Evolutionary conservation across 2,113 vertebrate genomes (phyloP).

Genomic region (Anoplopoma fimbria): DNA sequence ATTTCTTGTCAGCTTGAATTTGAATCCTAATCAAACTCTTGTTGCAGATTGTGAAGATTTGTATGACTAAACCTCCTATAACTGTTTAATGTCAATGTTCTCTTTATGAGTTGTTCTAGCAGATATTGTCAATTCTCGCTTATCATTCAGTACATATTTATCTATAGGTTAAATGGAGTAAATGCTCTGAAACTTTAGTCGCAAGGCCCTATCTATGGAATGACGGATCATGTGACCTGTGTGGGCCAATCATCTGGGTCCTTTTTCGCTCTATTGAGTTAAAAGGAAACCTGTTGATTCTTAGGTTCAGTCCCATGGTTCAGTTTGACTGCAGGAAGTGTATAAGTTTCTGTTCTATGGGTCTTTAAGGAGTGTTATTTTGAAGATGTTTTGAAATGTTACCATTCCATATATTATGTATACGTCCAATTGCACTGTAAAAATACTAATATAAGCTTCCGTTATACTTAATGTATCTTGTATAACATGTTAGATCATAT

Average conservation of each 20-base stretch:
- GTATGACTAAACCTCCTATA: not conserved
- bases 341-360: not conserved
- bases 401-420: not conserved
- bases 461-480: not conserved
- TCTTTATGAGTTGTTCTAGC: not conserved
- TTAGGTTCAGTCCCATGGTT: conserved; percentile 7
- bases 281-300: conserved; percentile 71
- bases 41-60: not conserved
- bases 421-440: not conserved
- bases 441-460: not conserved
- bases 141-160: not conserved
- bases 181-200: conserved; percentile 50
- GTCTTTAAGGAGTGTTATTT: not conserved
- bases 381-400: not conserved
- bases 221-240: conserved; percentile 67
- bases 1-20: not conserved
- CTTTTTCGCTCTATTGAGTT: conserved; percentile 4
- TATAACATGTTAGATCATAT: not conserved
- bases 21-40: not conserved
- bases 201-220: conserved; percentile 23
- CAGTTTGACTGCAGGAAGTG: not conserved
- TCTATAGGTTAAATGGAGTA: not conserved
- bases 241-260: conserved; percentile 46
- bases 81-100: not conserved
- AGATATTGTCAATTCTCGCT: not conserved